Evolutionary conservation across 2,888 invertebrate species (phyloP), one percentile per base, ranked within the genome.

Genomic region (Drosophila paracracens): DNA sequence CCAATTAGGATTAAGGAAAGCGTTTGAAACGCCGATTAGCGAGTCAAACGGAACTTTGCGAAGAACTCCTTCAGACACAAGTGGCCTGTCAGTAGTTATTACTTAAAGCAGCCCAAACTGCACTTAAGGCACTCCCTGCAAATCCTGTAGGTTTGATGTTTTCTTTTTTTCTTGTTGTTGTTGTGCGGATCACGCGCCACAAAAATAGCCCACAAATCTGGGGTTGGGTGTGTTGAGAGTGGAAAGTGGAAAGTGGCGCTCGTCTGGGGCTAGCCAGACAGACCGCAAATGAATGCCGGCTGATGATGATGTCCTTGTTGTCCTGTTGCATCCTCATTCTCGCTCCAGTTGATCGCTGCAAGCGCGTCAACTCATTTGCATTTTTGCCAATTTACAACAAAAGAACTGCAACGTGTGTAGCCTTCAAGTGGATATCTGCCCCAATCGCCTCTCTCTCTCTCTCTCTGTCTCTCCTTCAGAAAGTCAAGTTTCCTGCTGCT

Each of bases 311-410:
- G 63, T 46, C 46, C 46, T 75, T 64, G 66, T 70, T 70, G 70
- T 50, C 40, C 66, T 31, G 33, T 62, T 58, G 33, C 31, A 53
- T 36, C 6, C 36, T 7, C 4, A 35, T 18, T 16, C 40, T 27
- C 33, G 52, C 18, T 73, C 56, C 68, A 58, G 74, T 70, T 72
- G 75, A 75, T 75, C 76, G 60, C 54, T 72, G 74, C 67, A 65
- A 70, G 78, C 68, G 74, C 71, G 77, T 77, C 81, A 77, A 70
- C 88, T 91, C 79, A 91, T 91, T 91, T 91, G 89, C 91, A 91
- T 91, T 90, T 90, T 90, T 89, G 87, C 79, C 88, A 88, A 91
- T 90, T 91, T 87, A 80, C 77, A 81, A 83, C 82, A 82, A 78
- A 79, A 81, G 89, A 88, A 81, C 54, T 76, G 83, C 79, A 84